Conservation (phyloP, 2,797 vertebrate genomes). For the Melanotaenia maccullochi region DNA sequence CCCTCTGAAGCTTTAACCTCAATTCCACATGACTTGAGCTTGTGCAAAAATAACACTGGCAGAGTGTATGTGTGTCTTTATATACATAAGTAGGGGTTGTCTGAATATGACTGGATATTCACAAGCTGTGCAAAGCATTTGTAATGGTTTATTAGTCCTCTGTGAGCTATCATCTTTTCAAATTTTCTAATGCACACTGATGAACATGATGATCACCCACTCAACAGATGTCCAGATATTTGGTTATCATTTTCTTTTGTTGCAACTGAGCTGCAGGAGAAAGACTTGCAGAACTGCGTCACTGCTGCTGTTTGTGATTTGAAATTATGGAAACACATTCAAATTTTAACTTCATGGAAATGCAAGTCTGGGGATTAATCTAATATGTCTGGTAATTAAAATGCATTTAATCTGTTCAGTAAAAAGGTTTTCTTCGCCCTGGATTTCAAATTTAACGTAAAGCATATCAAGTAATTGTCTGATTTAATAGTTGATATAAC, state of each 20-base stretch:
- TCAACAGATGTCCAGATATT: slow-evolving; percentile 64
- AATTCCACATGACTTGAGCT: slow-evolving; percentile 60
- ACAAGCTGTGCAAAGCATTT: slow-evolving; percentile 20
- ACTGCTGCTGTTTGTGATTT: neutral
- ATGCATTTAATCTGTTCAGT: neutral
- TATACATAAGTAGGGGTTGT: neutral
- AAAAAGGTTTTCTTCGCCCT: neutral
- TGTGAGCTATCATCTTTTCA: slow-evolving; percentile 17
- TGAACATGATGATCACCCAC: slow-evolving; percentile 50
- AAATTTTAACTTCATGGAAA: neutral
- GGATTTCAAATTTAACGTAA: neutral
- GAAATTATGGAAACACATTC: neutral
- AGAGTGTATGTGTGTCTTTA: slow-evolving; percentile 1
- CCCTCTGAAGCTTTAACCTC: slow-evolving; percentile 60
- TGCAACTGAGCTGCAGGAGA: slow-evolving; percentile 35
- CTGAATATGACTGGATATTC: slow-evolving; percentile 5
- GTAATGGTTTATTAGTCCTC: slow-evolving; percentile 1
- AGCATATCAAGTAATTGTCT: neutral
- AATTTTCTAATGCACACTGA: slow-evolving; percentile 24
- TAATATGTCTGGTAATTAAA: neutral
- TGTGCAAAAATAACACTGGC: slow-evolving; percentile 61
- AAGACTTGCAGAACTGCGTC: slow-evolving; percentile 25
- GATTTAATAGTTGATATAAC: neutral
- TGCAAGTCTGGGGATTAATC: neutral
- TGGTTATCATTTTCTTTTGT: slow-evolving; percentile 34